Conservation (phyloP, 1,140 invertebrate genomes). For the Aleiodes sp. region DNA sequence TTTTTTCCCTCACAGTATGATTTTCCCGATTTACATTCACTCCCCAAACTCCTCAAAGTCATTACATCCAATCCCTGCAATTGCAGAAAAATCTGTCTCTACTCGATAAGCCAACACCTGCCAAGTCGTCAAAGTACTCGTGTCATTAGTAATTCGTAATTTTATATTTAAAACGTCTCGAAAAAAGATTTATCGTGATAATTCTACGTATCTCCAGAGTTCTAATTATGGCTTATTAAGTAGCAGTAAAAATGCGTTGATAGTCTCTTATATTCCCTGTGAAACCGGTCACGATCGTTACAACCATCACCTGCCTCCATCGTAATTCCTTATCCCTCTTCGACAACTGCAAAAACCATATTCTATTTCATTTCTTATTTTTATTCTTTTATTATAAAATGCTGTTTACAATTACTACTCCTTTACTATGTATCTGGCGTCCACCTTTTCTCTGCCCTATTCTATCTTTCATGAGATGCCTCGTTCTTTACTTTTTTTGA, state of each 20-base stretch:
- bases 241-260: conserved; percentile 42
- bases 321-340: conserved; percentile 30
- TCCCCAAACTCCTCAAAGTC: too few relatives aligned
- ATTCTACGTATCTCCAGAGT: conserved; percentile 27
- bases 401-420: too few relatives aligned
- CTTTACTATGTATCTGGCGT: too few relatives aligned
- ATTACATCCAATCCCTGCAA: not conserved
- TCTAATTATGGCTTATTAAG: conserved; percentile 58
- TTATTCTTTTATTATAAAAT: not conserved
- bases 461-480: too few relatives aligned
- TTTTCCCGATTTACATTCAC: not conserved
- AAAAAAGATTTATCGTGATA: conserved; percentile 53
- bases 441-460: too few relatives aligned
- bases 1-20: not conserved
- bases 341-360: conserved; percentile 16
- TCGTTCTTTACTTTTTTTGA: conserved; percentile 24
- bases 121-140: not conserved
- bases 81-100: not conserved
- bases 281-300: conserved; percentile 47
- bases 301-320: conserved; percentile 44
- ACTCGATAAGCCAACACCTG: conserved; percentile 10
- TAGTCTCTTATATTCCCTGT: conserved; percentile 33
- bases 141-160: conserved; percentile 16
- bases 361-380: conserved; percentile 5
- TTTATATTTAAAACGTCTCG: conserved; percentile 35